A percentile compares a stretch with the other conserved stretches of the same genome.
Conservation (phyloP, 2,888 invertebrate species). For the Lysandra bellargus region DNA sequence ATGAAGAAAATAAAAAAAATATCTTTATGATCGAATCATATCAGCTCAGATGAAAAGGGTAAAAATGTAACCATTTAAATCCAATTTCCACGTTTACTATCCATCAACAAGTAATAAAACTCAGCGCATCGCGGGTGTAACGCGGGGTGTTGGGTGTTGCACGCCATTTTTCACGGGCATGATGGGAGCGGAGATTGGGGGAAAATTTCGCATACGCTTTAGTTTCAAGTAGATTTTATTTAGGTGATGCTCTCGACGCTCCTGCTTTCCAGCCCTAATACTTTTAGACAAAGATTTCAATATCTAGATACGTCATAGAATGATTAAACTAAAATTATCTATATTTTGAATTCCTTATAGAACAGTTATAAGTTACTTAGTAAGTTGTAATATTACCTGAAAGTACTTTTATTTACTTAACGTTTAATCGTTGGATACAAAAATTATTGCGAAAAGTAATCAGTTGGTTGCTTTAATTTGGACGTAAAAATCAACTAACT, state of each 20-base stretch:
- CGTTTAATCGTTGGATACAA: too few relatives aligned
- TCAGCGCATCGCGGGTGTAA: background rate
- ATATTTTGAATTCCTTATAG: too few relatives aligned
- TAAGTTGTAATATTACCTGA: too few relatives aligned
- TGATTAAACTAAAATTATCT: background rate
- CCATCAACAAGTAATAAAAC: constrained; percentile 13
- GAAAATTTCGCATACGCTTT: constrained; percentile 58
- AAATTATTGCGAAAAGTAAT: too few relatives aligned
- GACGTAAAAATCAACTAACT: too few relatives aligned
- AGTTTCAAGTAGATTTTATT: constrained; percentile 43
- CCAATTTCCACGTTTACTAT: background rate
- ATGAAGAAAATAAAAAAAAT: too few relatives aligned
- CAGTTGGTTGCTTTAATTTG: too few relatives aligned
- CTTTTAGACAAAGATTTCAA: constrained; percentile 21
- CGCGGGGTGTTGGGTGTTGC: constrained; percentile 48
- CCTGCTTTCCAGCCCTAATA: constrained; percentile 28
- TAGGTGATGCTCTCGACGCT: constrained; percentile 41
- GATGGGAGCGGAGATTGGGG: constrained; percentile 53
- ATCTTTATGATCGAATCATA: too few relatives aligned
- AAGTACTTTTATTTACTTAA: too few relatives aligned
- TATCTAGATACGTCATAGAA: background rate
- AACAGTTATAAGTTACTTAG: too few relatives aligned
- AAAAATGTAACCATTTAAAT: background rate
- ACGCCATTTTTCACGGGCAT: constrained; percentile 56
- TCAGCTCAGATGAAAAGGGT: background rate